Evolutionary conservation across 2,888 invertebrate species (phyloP), one percentile per base, ranked within the genome.

Genomic region (Caenorhabditis imperialis): DNA sequence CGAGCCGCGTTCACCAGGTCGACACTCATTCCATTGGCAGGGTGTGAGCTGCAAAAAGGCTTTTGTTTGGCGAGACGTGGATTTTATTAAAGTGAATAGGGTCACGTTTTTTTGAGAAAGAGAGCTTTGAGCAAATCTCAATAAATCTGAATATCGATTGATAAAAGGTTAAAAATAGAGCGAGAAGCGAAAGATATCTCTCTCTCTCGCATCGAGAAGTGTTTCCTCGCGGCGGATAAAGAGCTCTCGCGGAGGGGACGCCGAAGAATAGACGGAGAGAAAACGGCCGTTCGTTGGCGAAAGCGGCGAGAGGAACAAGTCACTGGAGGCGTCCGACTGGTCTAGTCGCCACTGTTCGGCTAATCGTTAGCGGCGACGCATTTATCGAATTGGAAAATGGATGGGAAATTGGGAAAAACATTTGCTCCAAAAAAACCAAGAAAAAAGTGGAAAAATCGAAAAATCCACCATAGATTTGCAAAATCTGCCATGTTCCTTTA

Each of bases 1-100:
- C 78, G 76, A n/a, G 81, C 79, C 16, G 85, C 82, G 62, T 79
- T 72, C 27, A 85, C 79, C 35, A 87, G 62, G 58, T 86, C 79
- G 42, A 63, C 69, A 14, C 79, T 67, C 81, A 81, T 81, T 51
- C 45, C 65, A 65, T 60, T 33, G 30, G n/a, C 22, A 20, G 35
- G n/a, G n/a, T n/a, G n/a, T n/a, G n/a, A n/a, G n/a, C n/a, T n/a
- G n/a, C n/a, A n/a, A n/a, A n/a, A n/a, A n/a, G n/a, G n/a, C n/a
- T n/a, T n/a, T n/a, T n/a, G n/a, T n/a, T n/a, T n/a, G n/a, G n/a
- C n/a, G n/a, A n/a, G n/a, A n/a, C n/a, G n/a, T n/a, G n/a, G n/a
- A n/a, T n/a, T n/a, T n/a, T n/a, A n/a, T n/a, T n/a, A n/a, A n/a
- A n/a, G n/a, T n/a, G n/a, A n/a, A n/a, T n/a, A n/a, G n/a, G 27